Conservation (phyloP, 2,888 invertebrate species). For the Nebria salina region DNA sequence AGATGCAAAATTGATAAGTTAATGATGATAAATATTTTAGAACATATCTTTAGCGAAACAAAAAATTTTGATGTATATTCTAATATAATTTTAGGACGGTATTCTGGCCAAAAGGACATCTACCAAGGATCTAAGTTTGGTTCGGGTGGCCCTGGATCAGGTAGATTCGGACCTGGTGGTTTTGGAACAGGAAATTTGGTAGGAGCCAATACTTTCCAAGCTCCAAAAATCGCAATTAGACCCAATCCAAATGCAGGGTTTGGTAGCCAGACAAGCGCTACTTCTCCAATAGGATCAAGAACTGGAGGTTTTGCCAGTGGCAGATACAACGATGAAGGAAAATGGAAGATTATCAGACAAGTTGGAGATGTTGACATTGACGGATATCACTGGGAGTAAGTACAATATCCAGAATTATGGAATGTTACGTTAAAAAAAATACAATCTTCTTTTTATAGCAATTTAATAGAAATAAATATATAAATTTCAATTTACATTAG, state of each 20-base stretch:
- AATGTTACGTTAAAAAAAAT: too few relatives aligned
- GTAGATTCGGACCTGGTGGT: constrained; percentile 14
- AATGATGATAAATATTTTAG: not conserved
- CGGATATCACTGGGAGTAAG: constrained; percentile 65
- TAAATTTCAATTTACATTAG: constrained; percentile 50
- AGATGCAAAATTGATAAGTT: not conserved
- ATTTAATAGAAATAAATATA: too few relatives aligned
- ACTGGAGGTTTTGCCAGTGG: constrained; percentile 49
- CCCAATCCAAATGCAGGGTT: not conserved
- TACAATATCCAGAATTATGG: constrained; percentile 2
- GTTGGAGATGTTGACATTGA: constrained; percentile 65
- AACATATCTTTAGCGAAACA: not conserved
- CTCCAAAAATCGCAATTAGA: constrained; percentile 19
- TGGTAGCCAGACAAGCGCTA: constrained; percentile 31
- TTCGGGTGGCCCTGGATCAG: constrained; percentile 7
- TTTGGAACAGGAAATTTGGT: constrained; percentile 32
- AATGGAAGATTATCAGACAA: constrained; percentile 67
- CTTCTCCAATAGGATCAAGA: constrained; percentile 25
- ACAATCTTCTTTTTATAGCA: too few relatives aligned
- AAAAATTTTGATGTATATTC: not conserved
- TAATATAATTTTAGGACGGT: constrained; percentile 32
- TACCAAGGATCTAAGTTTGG: constrained; percentile 8
- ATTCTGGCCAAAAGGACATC: constrained; percentile 29
- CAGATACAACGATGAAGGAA: constrained; percentile 57
- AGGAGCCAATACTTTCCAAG: constrained; percentile 36